Evolutionary conservation across 1,140 invertebrate species (phyloP), one percentile per base, ranked within the genome.

Genomic region (Cyclina sinensis): DNA sequence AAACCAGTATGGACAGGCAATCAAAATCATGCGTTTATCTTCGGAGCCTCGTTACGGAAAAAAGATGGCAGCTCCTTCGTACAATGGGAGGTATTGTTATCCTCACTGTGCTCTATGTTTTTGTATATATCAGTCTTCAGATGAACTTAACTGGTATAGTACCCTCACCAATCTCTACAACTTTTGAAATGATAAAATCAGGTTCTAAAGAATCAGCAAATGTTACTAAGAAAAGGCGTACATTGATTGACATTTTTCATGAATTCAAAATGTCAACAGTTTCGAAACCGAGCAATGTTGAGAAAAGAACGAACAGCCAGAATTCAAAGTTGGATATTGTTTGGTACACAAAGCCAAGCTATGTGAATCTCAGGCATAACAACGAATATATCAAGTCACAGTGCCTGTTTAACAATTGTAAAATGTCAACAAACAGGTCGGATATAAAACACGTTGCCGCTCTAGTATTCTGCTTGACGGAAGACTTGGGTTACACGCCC

Each of bases 281-380:
- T 57, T 18, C 4, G 5, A 57, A 57, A 7, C 14, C 43, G 43
- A 7, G 5, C 14, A 14, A 7, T 43, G 4, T 14, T 57, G 51
- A 11, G 5, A 18, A 57, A 11, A 16, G 21, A 11, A 4, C 16
- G 21, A n/a, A 21, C 14, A 7, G 16, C 5, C 7, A 57, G 16
- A n/a, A 57, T 18, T 21, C 51, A 4, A 18, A 11, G 5, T 21
- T 21, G 3, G 51, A 78, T 14, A 80, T 87, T 30, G 24, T 87
- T n/a, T 87, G 76, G 74, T 79, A 68, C 43, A 87, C 65, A 21
- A 79, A 87, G 62, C 85, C 85, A n/a, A 16, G 9, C 2, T 87
- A 74, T 54, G 32, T 68, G 0, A 21, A 51, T 68, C 3, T 51
- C 21, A 27, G n/a, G 30, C 16, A 3, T 3, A 35, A 59, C 2